Evolutionary conservation across 2,888 invertebrate species (phyloP).

Genomic region (Hartigia nigra): DNA sequence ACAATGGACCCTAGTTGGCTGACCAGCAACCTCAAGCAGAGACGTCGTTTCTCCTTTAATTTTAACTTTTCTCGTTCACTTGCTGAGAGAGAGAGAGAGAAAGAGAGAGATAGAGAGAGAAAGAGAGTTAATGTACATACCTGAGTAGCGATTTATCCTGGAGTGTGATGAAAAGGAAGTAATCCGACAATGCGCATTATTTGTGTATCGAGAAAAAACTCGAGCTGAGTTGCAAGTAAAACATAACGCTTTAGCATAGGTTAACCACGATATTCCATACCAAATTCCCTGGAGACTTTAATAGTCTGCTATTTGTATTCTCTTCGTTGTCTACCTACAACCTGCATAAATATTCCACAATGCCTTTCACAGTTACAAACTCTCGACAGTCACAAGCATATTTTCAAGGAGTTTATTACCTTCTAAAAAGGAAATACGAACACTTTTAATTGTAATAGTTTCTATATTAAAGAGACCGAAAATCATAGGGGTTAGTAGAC

Average conservation of each 20-base stretch:
- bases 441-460: neutral
- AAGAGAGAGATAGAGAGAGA: too few relatives aligned
- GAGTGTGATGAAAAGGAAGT: too few relatives aligned
- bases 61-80: too few relatives aligned
- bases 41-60: too few relatives aligned
- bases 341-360: neutral
- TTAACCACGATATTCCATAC: neutral
- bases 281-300: too few relatives aligned
- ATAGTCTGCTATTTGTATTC: too few relatives aligned
- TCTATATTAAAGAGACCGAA: neutral
- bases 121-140: too few relatives aligned
- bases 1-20: conserved; percentile 11
- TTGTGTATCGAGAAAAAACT: neutral
- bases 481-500: neutral
- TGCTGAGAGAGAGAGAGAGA: too few relatives aligned
- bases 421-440: too few relatives aligned
- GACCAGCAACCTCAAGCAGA: too few relatives aligned
- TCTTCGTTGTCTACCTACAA: neutral
- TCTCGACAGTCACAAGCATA: neutral
- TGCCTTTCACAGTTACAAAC: neutral
- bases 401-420: neutral
- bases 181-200: neutral
- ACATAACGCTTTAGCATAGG: neutral
- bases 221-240: neutral
- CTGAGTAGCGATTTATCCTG: too few relatives aligned